A percentile compares a stretch with the other conserved stretches of the same genome.
These are phyloP conservation scores for Centrocercus urophasianus DNA, from an alignment of 2,113 vertebrate genomes.

Conservation along the genomic window DNA sequence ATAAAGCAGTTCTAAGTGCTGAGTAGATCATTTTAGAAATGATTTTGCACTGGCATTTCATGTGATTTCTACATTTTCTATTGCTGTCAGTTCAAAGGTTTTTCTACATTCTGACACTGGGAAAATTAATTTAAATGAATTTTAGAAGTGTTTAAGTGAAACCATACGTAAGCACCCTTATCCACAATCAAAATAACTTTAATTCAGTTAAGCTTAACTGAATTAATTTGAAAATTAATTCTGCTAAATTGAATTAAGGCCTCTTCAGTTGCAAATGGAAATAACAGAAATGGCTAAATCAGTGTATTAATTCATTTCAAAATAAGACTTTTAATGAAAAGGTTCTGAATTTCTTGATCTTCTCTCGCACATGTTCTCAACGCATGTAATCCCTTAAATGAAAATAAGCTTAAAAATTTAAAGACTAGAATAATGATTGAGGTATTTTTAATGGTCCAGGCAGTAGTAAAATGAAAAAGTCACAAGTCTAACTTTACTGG, in stretches of 20 bases:
- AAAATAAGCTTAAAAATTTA: not conserved
- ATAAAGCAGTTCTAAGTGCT: not conserved
- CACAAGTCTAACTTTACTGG: not conserved
- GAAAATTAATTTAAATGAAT: not conserved
- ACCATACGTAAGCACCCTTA: not conserved
- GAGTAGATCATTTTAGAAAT: not conserved
- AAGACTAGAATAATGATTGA: not conserved
- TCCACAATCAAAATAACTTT: not conserved
- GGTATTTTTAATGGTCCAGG: not conserved
- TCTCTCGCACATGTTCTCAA: not conserved
- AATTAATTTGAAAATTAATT: not conserved
- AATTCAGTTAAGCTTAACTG: not conserved
- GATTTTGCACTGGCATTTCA: not conserved
- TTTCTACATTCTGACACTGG: not conserved
- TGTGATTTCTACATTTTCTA: not conserved
- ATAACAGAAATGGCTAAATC: not conserved
- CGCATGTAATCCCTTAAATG: not conserved
- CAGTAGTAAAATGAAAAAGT: not conserved
- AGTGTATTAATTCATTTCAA: not conserved
- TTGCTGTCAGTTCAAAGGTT: not conserved
- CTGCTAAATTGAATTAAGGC: not conserved
- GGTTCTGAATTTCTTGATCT: not conserved
- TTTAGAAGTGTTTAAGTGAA: not conserved
- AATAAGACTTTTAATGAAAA: not conserved
- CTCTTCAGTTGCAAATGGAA: not conserved